phyloP scores from a whole-genome alignment of 1,140 invertebrate genomes.

The Lysiphlebus fabarum region DNA sequence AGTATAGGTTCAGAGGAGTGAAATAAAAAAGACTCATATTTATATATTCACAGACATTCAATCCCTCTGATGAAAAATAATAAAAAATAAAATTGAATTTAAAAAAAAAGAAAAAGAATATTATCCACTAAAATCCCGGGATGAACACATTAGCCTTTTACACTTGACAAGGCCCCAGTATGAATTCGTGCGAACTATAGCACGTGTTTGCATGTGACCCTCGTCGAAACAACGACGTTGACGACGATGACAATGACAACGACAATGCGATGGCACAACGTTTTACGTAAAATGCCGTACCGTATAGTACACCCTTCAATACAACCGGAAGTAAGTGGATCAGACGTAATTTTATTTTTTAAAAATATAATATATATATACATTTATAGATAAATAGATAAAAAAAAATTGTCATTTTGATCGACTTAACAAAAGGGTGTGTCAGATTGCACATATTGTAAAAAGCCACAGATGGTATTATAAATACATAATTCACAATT shows the following conservation, averaged over 20 bases:
- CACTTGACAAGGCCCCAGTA: slow-evolving; percentile 17
- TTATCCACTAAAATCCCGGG: slow-evolving; percentile 5
- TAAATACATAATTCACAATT: no score
- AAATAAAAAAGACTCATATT: no score
- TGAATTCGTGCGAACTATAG: slow-evolving; percentile 26
- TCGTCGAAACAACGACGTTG: not conserved
- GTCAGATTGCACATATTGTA: no score
- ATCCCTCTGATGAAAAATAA: no score
- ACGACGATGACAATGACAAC: not conserved
- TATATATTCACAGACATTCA: no score
- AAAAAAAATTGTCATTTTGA: no score
- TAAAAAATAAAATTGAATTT: no score
- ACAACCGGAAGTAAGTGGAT: slow-evolving; percentile 20
- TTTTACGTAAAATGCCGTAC: not conserved
- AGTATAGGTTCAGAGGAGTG: no score
- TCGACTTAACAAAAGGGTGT: no score
- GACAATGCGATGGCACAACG: no score
- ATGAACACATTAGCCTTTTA: slow-evolving; percentile 27
- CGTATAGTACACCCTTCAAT: not conserved
- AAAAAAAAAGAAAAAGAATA: not conserved
- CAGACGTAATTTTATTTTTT: slow-evolving; percentile 3
- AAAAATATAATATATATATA: slow-evolving; percentile 11
- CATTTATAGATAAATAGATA: no score
- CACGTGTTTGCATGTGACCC: slow-evolving; percentile 27
- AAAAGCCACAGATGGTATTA: no score